These are phyloP conservation scores for Drosophila pegasa DNA, from an alignment of 2,888 invertebrate genomes.

Conservation along the genomic window DNA sequence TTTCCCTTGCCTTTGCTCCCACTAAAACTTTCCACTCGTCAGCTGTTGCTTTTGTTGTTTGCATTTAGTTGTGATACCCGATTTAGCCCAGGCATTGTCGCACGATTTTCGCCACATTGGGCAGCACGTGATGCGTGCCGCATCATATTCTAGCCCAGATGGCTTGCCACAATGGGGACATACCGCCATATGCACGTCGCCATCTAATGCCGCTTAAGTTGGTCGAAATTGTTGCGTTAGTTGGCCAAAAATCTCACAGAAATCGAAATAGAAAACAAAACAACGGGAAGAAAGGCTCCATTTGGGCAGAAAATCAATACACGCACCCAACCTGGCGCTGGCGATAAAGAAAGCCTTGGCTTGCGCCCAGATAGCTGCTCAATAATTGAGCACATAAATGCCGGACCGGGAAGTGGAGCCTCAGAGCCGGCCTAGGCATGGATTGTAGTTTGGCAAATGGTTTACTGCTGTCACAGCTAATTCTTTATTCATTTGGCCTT, in stretches of 20 bases:
- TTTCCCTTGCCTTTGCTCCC: conserved; percentile 2
- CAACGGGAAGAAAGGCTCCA: conserved; percentile 18
- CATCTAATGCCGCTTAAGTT: conserved; percentile 51
- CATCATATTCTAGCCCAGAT: conserved; percentile 17
- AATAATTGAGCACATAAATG: conserved; percentile 59
- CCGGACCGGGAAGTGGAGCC: background rate
- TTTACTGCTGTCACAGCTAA: conserved; percentile 59
- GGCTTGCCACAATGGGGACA: conserved; percentile 25
- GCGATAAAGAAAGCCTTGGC: conserved; percentile 34
- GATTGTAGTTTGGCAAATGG: conserved; percentile 13
- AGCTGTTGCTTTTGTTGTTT: conserved; percentile 54
- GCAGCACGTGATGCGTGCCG: conserved; percentile 71
- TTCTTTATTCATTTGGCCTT: conserved; percentile 75
- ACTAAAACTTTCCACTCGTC: conserved; percentile 38
- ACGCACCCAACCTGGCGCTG: conserved; percentile 16
- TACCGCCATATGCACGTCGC: conserved; percentile 47
- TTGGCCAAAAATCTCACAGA: conserved; percentile 22
- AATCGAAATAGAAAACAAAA: background rate
- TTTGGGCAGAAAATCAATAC: conserved; percentile 56
- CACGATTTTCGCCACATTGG: conserved; percentile 69
- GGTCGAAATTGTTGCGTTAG: conserved; percentile 23
- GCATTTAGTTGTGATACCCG: conserved; percentile 44
- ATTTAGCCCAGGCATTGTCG: conserved; percentile 30
- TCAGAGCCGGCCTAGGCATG: background rate
- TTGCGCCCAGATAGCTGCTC: conserved; percentile 41